Percentiles rank a stretch among this genome's conserved stretches.
These are phyloP conservation scores for Spilosoma lubricipeda DNA, from an alignment of 2,888 invertebrate genomes.

Conservation along the genomic window DNA sequence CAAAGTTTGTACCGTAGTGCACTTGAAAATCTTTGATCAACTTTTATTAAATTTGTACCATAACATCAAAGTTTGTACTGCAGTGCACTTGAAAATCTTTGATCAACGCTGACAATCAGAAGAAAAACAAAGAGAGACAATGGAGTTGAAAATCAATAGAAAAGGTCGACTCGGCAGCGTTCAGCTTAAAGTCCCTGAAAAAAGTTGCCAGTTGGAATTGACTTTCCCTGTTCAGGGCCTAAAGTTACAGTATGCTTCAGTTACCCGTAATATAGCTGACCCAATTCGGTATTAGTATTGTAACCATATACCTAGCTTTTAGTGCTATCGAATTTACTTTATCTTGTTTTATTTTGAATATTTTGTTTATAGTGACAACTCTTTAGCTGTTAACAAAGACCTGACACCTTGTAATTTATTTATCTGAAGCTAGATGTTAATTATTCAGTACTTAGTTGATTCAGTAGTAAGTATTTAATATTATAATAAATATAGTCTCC, in stretches of 20 bases:
- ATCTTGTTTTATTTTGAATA: background rate
- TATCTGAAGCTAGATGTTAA: background rate
- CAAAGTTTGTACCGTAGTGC: constrained; percentile 16
- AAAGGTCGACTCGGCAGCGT: constrained; percentile 60
- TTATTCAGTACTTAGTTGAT: background rate
- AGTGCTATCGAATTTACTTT: background rate
- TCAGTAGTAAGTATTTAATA: background rate
- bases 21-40: constrained; percentile 39
- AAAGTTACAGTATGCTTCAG: constrained; percentile 67
- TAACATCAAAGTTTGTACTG: constrained; percentile 6
- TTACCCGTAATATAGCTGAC: constrained; percentile 58
- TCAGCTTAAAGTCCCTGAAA: constrained; percentile 60
- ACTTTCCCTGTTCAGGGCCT: constrained; percentile 75
- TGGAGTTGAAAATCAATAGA: constrained; percentile 62
- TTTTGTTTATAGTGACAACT: background rate
- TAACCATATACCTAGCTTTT: constrained; percentile 30
- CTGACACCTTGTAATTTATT: background rate
- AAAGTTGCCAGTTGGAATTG: constrained; percentile 77
- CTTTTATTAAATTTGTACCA: constrained; percentile 8
- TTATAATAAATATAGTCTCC: background rate
- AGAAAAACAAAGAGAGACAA: constrained; percentile 52
- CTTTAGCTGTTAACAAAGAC: background rate
- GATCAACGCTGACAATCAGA: constrained; percentile 44
- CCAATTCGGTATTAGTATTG: constrained; percentile 54
- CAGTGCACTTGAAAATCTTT: constrained; percentile 34